A percentile compares a stretch with the other conserved stretches of the same genome.
These are phyloP conservation scores for Ennomos fuscantarius DNA, from an alignment of 2,888 invertebrate genomes.

Conservation along the genomic window DNA sequence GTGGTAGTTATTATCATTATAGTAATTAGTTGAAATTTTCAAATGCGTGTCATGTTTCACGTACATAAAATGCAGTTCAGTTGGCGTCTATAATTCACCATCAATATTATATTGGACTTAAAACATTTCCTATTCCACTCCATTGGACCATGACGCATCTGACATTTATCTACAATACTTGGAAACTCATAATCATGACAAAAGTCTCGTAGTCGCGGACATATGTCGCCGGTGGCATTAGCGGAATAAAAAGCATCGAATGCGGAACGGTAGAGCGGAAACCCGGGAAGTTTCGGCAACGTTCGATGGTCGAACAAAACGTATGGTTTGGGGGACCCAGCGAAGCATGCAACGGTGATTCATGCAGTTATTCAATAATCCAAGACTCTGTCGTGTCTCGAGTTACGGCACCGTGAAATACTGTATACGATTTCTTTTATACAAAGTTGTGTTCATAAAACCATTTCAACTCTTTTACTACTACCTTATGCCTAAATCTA, in stretches of 20 bases:
- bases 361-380: slow-evolving; percentile 81
- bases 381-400: slow-evolving; percentile 56
- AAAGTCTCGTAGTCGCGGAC: slow-evolving; percentile 52
- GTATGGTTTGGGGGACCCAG: slow-evolving; percentile 65
- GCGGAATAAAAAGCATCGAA: slow-evolving; percentile 60
- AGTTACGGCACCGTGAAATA: slow-evolving; percentile 61
- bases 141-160: slow-evolving; percentile 42
- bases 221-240: slow-evolving; percentile 70
- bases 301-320: slow-evolving; percentile 57
- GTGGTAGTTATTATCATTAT: too few species aligned
- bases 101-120: slow-evolving; percentile 24
- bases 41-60: too few species aligned
- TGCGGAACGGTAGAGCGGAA: slow-evolving; percentile 59
- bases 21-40: too few species aligned
- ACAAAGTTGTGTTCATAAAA: not conserved
- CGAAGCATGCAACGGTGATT: slow-evolving; percentile 73
- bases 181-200: slow-evolving; percentile 63
- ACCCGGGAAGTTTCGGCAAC: slow-evolving; percentile 42
- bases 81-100: slow-evolving; percentile 7
- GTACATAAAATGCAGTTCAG: slow-evolving; percentile 1
- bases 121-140: slow-evolving; percentile 37
- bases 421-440: slow-evolving; percentile 42
- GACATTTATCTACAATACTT: slow-evolving; percentile 46
- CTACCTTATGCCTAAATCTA: too few species aligned
- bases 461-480: too few species aligned